Evolutionary conservation across 1,140 invertebrate species (phyloP), one percentile per base, ranked within the genome.

Genomic region (Adelges cooleyi): DNA sequence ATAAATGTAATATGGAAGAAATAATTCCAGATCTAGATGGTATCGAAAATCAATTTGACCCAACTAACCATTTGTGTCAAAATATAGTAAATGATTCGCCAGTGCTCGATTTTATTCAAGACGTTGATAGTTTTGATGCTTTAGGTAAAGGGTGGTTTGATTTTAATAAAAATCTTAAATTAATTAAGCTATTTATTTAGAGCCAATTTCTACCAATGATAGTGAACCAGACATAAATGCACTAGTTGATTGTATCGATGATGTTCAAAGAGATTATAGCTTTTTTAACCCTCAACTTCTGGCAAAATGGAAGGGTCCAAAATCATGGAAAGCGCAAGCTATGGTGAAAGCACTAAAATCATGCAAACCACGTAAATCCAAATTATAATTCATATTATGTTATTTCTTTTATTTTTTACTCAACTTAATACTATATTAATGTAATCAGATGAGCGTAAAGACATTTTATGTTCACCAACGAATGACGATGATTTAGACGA

Each of bases 231-330:
- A n/a, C 23, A 54, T 18, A 20, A 38, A 33, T 29, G 40, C n/a
- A 22, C 42, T 62, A 15, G 1, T 62, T 8, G 6, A 29, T 15
- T 62, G 56, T 62, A 18, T 62, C 20, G 56, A 62, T 13, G 2
- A 9, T 33, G 23, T 33, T 15, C 3, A 33, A 13, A 20, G 42
- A 9, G 56, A 62, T 9, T 62, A 62, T 62, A 48, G 56, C 15
- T 62, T 22, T 33, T 62, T 62, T 23, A 48, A 62, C 20, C 42
- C 56, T 33, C 15, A 48, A 0, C 17, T 27, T 13, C 25, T 62
- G 22, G 56, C 42, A 4, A 33, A 48, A 9, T 62, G 56, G 56
- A 29, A 46, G 0, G 56, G 56, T n/a, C 56, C 56, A 33, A 62
- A 48, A 15, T 10, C 11, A 6, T 62, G 56, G 56, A 62, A 62